Evolutionary conservation across 2,113 vertebrate genomes (phyloP).

Genomic region (Psilopogon haemacephalus): DNA sequence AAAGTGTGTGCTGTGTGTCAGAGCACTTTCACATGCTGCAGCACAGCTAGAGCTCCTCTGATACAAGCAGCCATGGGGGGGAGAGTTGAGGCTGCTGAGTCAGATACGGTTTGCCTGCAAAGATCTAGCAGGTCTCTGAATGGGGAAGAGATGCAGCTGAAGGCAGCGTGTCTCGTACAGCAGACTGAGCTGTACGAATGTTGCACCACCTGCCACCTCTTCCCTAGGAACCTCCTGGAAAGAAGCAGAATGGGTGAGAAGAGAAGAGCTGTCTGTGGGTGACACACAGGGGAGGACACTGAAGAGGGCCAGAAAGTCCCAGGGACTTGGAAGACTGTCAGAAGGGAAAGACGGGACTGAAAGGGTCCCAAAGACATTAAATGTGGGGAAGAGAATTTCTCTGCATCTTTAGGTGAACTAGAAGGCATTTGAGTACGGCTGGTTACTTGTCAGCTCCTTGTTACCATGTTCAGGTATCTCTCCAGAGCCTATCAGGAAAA

Average conservation of each 20-base stretch:
- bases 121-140: background rate
- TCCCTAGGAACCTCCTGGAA: background rate
- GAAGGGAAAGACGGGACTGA: constrained; percentile 6
- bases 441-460: constrained; percentile 21
- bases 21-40: background rate
- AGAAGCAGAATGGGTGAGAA: background rate
- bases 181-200: background rate
- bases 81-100: background rate
- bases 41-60: background rate
- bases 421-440: background rate
- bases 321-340: background rate
- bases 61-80: background rate
- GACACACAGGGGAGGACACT: background rate
- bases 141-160: background rate
- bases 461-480: background rate
- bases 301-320: background rate
- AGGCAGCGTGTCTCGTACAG: background rate
- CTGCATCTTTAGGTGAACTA: background rate
- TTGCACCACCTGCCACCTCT: background rate
- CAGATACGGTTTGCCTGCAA: background rate
- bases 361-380: background rate
- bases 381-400: background rate
- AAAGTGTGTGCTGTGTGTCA: background rate
- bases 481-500: background rate
- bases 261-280: background rate